Evolutionary conservation across 2,888 invertebrate species (phyloP).

Genomic region (Criorhina ranunculi): DNA sequence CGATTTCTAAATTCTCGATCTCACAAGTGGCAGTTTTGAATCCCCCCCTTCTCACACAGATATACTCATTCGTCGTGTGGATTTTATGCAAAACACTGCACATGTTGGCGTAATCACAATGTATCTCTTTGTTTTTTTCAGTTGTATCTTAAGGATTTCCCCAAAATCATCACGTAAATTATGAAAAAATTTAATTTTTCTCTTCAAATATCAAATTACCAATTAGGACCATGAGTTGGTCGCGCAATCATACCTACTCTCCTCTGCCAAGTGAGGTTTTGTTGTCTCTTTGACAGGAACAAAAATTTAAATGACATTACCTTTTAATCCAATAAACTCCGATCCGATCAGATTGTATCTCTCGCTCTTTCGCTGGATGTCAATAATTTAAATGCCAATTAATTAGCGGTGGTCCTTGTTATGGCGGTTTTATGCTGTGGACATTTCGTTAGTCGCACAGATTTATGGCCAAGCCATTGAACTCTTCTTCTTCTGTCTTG

Average conservation of each 20-base stretch:
- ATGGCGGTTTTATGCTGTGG: background rate
- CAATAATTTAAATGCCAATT: conserved; percentile 76
- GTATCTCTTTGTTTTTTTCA: too few species aligned
- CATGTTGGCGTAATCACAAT: conserved; percentile 37
- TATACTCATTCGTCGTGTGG: conserved; percentile 1
- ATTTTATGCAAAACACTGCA: conserved; percentile 16
- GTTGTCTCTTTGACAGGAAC: conserved; percentile 19
- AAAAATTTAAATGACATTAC: conserved; percentile 46
- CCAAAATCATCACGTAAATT: conserved; percentile 12
- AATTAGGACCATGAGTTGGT: conserved; percentile 43
- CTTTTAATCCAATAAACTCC: conserved; percentile 67
- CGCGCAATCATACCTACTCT: conserved; percentile 31
- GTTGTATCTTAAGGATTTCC: background rate
- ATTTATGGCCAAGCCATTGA: conserved; percentile 57
- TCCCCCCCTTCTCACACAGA: conserved; percentile 3
- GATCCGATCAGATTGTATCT: conserved; percentile 71
- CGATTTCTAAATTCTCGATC: conserved; percentile 42
- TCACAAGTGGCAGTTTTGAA: conserved; percentile 47
- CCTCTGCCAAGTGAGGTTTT: background rate
- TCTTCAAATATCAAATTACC: conserved; percentile 62
- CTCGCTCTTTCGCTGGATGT: conserved; percentile 59
- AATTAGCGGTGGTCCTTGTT: conserved; percentile 64
- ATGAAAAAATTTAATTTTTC: conserved; percentile 33
- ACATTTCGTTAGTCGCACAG: background rate
- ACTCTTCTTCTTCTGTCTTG: conserved; percentile 38